Percentiles rank a stretch among this genome's conserved stretches.
Conservation (phyloP, 1,140 invertebrate species). For the Drosophila pectinifera region DNA sequence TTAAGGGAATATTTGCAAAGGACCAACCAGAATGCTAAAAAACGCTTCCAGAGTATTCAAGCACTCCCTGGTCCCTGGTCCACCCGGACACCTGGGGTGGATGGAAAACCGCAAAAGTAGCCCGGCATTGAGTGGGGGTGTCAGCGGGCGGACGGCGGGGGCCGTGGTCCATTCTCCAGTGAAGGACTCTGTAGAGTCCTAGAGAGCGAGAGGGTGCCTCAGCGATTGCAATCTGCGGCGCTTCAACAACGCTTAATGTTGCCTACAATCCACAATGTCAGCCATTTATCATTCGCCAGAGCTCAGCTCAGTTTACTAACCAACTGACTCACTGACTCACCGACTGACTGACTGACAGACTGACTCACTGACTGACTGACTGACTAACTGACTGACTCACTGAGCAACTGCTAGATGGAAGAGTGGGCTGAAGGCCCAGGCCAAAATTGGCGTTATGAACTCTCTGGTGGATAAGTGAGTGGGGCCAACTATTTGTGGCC, state of each 20-base stretch:
- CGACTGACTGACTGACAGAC: conserved; percentile 18
- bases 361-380: conserved; percentile 23
- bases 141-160: background rate
- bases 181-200: background rate
- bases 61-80: background rate
- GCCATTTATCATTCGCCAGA: conserved; percentile 76
- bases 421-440: background rate
- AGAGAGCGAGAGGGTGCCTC: conserved; percentile 9
- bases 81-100: conserved; percentile 4
- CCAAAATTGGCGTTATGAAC: conserved; percentile 65
- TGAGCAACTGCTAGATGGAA: conserved; percentile 27
- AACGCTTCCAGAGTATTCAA: background rate
- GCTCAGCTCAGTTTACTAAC: conserved; percentile 36
- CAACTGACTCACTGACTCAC: conserved; percentile 15
- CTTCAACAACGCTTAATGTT: conserved; percentile 75
- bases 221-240: conserved; percentile 78
- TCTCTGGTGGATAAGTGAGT: conserved; percentile 29
- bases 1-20: conserved; percentile 5
- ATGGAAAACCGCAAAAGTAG: conserved; percentile 9
- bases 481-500: conserved; percentile 3
- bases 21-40: background rate
- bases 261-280: conserved; percentile 77
- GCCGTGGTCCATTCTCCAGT: too few relatives aligned
- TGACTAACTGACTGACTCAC: conserved; percentile 19
- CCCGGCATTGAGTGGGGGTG: conserved; percentile 7